Evolutionary conservation across 2,888 invertebrate genomes (phyloP), one percentile per base, ranked within the genome.

Genomic region (Drosophila yooni): DNA sequence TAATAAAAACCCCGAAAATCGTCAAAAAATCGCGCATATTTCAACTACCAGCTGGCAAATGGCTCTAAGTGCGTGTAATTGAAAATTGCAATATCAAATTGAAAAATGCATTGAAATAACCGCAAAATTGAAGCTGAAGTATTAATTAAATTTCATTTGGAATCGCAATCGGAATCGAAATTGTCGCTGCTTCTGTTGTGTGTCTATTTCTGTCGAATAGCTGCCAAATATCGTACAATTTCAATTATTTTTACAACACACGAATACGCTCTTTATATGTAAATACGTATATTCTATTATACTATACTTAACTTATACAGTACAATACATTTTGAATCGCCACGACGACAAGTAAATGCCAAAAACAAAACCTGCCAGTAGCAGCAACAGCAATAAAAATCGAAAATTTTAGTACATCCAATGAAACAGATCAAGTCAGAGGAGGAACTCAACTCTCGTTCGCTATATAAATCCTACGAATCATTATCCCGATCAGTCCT

Each of bases 181-280:
- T 75, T 83, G 74, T 87, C 63, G 74, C 82, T 76, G 73, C 70
- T 76, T 70, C 70, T 88, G 78, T 73, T 77, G 79, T 82, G 83
- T 79, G 78, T 82, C 91, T 90, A 91, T 90, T 90, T 90, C 89
- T 87, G 90, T 89, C 91, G 88, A 89, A 51, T 43, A 85, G 89
- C 91, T 82, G 88, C 88, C 88, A 82, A 86, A 82, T 81, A 79
- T 89, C 81, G 85, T 88, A 89, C 85, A 86, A 89, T 89, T 86
- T 86, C 89, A 89, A 86, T 82, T 86, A 86, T 86, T 89, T 85
- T 81, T 82, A 88, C 86, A 88, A 81, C 79, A 85, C 88, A 83
- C 77, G 74, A 79, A 82, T 82, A 81, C 81, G 71, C 80, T 76
- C 82, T 77, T 66, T 83, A 79, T 75, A 83, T 76, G 54, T 77